Evolutionary conservation across 1,140 invertebrate species (phyloP).

Genomic region (Philaenus spumarius): DNA sequence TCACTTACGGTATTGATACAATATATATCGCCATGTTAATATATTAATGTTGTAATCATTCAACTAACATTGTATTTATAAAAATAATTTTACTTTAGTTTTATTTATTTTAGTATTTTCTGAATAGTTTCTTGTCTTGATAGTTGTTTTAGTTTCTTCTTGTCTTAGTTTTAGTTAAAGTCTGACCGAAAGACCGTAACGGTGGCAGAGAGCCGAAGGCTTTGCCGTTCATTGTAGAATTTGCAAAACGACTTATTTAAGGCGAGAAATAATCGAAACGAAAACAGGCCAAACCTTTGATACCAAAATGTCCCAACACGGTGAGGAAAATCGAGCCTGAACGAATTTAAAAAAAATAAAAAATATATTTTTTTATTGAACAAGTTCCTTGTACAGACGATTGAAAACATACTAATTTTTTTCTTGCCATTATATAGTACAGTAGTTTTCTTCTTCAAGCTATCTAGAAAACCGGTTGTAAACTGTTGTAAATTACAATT

Average conservation of each 20-base stretch:
- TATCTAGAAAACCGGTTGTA: not conserved
- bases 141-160: not conserved
- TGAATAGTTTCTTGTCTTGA: not conserved
- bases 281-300: constrained; percentile 4
- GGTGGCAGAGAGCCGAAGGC: constrained; percentile 2
- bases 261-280: not conserved
- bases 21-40: not conserved
- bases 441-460: no score
- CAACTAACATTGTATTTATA: not conserved
- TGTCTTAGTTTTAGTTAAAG: constrained; percentile 2
- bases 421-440: not conserved
- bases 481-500: not conserved
- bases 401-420: not conserved
- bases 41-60: not conserved
- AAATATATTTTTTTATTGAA: constrained; percentile 17
- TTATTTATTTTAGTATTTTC: not conserved
- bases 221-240: not conserved
- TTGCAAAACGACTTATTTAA: not conserved
- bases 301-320: constrained; percentile 12
- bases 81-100: constrained; percentile 1
- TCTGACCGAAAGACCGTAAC: constrained; percentile 3
- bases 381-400: constrained; percentile 14
- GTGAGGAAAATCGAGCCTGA: constrained; percentile 10
- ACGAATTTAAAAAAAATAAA: constrained; percentile 7
- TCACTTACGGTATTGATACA: not conserved